phyloP scores from a whole-genome alignment of 1,140 invertebrate species.

The Tachypleus tridentatus region DNA sequence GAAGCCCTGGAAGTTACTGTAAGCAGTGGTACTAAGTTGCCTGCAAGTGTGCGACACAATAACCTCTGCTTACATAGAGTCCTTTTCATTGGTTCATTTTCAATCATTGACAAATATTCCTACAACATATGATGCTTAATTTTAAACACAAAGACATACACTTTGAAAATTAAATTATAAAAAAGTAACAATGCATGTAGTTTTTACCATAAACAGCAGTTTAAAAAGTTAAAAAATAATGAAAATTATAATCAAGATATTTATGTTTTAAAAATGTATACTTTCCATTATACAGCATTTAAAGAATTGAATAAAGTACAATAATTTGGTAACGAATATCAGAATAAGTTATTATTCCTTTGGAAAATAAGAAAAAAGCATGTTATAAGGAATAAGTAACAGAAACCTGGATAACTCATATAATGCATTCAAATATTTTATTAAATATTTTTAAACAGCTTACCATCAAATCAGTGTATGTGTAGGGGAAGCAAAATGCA shows the following conservation, averaged over 20 bases:
- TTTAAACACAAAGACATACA: too few species aligned
- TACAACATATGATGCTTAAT: slow-evolving; percentile 31
- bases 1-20: slow-evolving; percentile 53
- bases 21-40: slow-evolving; percentile 61
- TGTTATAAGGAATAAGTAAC: neutral
- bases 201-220: slow-evolving; percentile 5
- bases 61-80: slow-evolving; percentile 47
- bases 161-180: too few species aligned
- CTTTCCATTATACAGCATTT: too few species aligned
- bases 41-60: slow-evolving; percentile 58
- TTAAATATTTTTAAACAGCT: neutral
- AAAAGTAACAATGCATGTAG: slow-evolving; percentile 22
- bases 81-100: slow-evolving; percentile 27
- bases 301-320: slow-evolving; percentile 3
- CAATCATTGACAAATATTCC: slow-evolving; percentile 50
- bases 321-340: slow-evolving; percentile 2
- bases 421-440: too few species aligned
- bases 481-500: slow-evolving; percentile 94
- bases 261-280: too few species aligned
- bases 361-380: neutral
- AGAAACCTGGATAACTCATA: too few species aligned
- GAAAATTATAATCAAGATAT: neutral
- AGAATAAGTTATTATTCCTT: slow-evolving; percentile 7
- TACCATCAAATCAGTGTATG: slow-evolving; percentile 67
- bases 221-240: slow-evolving; percentile 9